These are phyloP conservation scores for Heliconius charithonia DNA, from an alignment of 2,888 invertebrate genomes.

Conservation along the genomic window DNA sequence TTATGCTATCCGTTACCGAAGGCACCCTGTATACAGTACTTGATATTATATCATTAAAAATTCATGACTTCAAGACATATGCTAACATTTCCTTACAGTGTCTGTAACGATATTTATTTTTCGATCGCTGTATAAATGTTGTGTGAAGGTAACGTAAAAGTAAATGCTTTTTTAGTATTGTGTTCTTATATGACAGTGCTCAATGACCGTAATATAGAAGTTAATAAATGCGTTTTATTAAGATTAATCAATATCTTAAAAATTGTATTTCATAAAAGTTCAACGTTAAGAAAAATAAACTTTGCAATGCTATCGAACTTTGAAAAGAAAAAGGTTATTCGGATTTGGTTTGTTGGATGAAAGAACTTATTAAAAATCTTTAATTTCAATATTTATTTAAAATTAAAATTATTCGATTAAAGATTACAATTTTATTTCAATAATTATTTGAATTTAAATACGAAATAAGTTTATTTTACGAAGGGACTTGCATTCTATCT, in stretches of 20 bases:
- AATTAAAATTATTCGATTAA: neutral
- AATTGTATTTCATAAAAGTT: neutral
- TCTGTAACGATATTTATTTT: neutral
- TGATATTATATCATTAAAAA: constrained; percentile 42
- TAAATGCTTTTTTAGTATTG: neutral
- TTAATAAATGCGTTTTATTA: neutral
- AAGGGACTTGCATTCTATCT: no score
- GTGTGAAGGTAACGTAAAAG: neutral
- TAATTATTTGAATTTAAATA: neutral
- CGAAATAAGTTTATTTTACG: neutral
- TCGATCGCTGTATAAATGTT: neutral
- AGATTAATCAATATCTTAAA: neutral
- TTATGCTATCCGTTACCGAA: constrained; percentile 41
- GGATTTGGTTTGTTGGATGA: neutral
- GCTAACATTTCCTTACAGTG: neutral
- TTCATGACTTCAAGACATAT: constrained; percentile 32
- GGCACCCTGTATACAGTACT: constrained; percentile 28
- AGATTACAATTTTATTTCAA: neutral
- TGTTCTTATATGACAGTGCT: neutral
- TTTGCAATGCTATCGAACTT: constrained; percentile 3
- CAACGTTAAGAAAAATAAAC: constrained; percentile 4
- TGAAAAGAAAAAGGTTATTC: neutral
- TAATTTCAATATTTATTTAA: neutral
- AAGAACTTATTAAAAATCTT: neutral
- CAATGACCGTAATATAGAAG: neutral